A percentile compares a stretch with the other conserved stretches of the same genome.
phyloP scores from a whole-genome alignment of 2,888 invertebrate genomes.

The Hydrotaea cyrtoneurina region DNA sequence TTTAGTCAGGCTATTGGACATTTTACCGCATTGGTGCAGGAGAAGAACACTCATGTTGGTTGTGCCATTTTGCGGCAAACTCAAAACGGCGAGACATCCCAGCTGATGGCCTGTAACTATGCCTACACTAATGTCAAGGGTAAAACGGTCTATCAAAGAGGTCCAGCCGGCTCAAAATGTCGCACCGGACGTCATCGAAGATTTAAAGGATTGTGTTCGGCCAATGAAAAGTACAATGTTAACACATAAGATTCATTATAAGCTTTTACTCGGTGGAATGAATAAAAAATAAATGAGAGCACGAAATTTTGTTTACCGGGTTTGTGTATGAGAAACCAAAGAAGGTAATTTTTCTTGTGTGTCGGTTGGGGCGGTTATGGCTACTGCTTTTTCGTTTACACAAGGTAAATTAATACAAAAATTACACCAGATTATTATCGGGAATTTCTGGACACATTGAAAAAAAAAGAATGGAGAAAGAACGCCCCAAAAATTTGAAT shows the following conservation, averaged over 20 bases:
- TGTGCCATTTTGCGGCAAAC: conserved; percentile 72
- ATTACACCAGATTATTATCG: too few species aligned
- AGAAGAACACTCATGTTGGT: conserved; percentile 73
- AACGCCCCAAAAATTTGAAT: too few species aligned
- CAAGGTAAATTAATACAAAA: too few species aligned
- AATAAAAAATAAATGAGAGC: not conserved
- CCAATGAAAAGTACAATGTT: conserved; percentile 69
- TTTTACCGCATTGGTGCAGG: conserved; percentile 70
- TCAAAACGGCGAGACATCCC: not conserved
- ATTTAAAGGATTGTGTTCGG: conserved; percentile 71
- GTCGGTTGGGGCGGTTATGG: too few species aligned
- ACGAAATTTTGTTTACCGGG: too few species aligned
- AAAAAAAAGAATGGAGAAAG: too few species aligned
- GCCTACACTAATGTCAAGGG: conserved; percentile 70
- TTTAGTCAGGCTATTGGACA: conserved; percentile 13
- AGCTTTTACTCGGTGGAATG: too few species aligned
- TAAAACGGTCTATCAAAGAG: conserved; percentile 70
- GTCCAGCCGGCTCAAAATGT: conserved; percentile 70
- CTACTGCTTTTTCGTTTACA: too few species aligned
- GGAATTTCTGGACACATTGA: too few species aligned
- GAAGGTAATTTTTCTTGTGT: too few species aligned
- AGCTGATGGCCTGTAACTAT: conserved; percentile 57
- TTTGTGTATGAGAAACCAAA: too few species aligned
- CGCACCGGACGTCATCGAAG: conserved; percentile 68
- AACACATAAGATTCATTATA: too few species aligned